A percentile compares a stretch with the other conserved stretches of the same genome.
phyloP scores from a whole-genome alignment of 1,140 invertebrate genomes.

The Chionoecetes opilio region DNA sequence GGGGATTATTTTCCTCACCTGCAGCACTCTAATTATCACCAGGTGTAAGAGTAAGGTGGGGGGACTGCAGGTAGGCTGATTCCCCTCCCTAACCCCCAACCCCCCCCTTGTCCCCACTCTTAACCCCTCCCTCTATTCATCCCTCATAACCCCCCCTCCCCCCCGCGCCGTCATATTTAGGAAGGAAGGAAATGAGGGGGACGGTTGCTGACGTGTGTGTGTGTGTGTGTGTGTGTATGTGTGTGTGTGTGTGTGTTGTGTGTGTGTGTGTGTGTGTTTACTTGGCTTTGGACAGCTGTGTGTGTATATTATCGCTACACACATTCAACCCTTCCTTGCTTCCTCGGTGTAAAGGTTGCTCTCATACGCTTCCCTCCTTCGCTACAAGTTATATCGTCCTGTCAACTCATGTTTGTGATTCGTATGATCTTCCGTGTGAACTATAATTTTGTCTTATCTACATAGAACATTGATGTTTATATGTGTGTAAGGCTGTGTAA shows the following conservation, averaged over 20 bases:
- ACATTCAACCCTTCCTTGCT: no score
- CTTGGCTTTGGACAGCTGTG: no score
- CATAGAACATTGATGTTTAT: no score
- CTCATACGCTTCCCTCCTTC: no score
- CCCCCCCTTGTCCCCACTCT: no score
- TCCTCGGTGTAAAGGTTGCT: no score
- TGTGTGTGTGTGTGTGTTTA: slow-evolving; percentile 32
- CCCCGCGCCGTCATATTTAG: not conserved
- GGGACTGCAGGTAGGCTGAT: not conserved
- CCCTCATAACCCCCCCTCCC: not conserved
- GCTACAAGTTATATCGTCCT: no score
- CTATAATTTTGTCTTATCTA: no score
- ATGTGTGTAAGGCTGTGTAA: no score
- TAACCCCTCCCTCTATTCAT: not conserved
- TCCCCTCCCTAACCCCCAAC: not conserved
- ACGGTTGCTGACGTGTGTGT: not conserved
- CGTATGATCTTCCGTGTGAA: no score
- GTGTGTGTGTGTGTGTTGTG: slow-evolving; percentile 44
- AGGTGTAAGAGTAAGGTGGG: not conserved
- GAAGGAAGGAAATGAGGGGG: not conserved
- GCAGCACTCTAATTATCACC: not conserved
- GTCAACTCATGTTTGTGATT: no score
- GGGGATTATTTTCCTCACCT: not conserved
- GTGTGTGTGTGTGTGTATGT: not conserved
- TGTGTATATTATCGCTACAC: not conserved